These are phyloP conservation scores for Zonitis immaculata DNA, from an alignment of 2,888 invertebrate species.

Conservation along the genomic window DNA sequence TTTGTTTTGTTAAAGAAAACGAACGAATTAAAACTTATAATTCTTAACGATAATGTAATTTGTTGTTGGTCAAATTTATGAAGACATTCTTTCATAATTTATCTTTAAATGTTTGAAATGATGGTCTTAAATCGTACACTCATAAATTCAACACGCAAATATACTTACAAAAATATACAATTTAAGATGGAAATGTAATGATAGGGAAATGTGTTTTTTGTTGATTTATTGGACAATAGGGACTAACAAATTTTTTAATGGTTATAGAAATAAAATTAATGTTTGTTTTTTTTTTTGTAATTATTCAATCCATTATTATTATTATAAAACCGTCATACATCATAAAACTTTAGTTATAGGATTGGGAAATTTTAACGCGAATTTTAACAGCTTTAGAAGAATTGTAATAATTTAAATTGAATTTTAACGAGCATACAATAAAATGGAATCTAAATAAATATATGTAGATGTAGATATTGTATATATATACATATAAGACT, in stretches of 20 bases:
- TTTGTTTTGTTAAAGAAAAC: too few species aligned
- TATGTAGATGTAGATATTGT: too few species aligned
- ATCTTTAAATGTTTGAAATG: constrained; percentile 38
- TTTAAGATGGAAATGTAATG: background rate
- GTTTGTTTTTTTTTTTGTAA: too few species aligned
- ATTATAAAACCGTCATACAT: background rate
- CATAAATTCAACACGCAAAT: constrained; percentile 38
- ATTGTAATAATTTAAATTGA: background rate
- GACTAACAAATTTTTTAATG: background rate
- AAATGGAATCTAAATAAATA: background rate
- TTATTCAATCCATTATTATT: too few species aligned
- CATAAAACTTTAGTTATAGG: background rate
- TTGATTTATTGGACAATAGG: background rate
- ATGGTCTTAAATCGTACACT: constrained; percentile 35
- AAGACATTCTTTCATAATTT: constrained; percentile 39
- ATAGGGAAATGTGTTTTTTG: background rate
- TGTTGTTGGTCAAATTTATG: constrained; percentile 35
- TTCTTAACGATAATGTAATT: constrained; percentile 14
- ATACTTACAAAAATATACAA: constrained; percentile 30
- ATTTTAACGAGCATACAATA: background rate
- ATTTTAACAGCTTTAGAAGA: too few species aligned
- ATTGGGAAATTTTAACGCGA: too few species aligned
- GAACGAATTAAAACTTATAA: too few species aligned
- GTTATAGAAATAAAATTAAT: too few species aligned
- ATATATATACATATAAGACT: too few species aligned